These are phyloP conservation scores for Acromyrmex charruanus DNA, from an alignment of 1,140 invertebrate species.

Conservation along the genomic window DNA sequence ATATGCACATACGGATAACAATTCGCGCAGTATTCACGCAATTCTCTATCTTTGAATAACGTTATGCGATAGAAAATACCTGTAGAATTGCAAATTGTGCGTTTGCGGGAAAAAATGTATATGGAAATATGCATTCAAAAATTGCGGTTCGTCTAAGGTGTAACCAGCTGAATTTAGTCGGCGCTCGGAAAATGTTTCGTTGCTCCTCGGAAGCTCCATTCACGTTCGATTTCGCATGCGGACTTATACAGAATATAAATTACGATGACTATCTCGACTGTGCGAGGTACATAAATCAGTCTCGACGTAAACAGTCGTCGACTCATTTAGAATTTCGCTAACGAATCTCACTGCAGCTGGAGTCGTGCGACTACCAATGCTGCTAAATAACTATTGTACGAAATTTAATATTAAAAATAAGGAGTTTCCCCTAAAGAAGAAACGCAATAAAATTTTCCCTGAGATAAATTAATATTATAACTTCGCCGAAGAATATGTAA, in stretches of 20 bases:
- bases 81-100: conserved; percentile 35
- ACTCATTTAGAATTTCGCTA: conserved; percentile 73
- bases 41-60: neutral
- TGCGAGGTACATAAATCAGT: conserved; percentile 71
- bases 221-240: conserved; percentile 50
- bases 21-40: neutral
- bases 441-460: conserved; percentile 27
- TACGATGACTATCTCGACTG: conserved; percentile 55
- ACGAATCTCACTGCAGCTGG: conserved; percentile 29
- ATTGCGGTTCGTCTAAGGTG: conserved; percentile 41
- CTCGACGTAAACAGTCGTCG: conserved; percentile 49
- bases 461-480: conserved; percentile 31
- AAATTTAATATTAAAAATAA: conserved; percentile 51
- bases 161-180: conserved; percentile 19
- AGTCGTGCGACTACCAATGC: neutral
- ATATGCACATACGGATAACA: neutral
- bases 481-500: conserved; percentile 29
- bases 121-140: conserved; percentile 8
- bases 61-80: neutral
- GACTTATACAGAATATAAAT: conserved; percentile 62
- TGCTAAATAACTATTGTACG: neutral
- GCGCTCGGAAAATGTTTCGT: conserved; percentile 15
- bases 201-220: conserved; percentile 21
- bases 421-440: neutral
- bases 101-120: conserved; percentile 1